A percentile compares a stretch with the other conserved stretches of the same genome.
These are phyloP conservation scores for Sinodicranocentrus sp. DNA, from an alignment of 2,888 invertebrate genomes.

Conservation along the genomic window DNA sequence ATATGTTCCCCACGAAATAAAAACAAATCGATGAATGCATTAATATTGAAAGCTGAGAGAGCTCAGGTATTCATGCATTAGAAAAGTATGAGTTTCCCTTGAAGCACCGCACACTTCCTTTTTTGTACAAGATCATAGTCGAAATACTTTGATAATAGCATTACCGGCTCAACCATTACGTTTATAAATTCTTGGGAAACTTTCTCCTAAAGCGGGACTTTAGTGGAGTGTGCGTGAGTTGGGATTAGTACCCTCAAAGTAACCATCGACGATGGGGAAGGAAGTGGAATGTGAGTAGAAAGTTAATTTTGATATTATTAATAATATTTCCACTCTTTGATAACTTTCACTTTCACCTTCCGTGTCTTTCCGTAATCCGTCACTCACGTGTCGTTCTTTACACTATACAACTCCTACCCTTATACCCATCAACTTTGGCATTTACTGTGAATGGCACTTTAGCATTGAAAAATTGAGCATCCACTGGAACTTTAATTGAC, in stretches of 20 bases:
- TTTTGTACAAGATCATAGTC: background rate
- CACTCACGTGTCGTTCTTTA: slow-evolving; percentile 4
- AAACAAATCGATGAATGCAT: slow-evolving; percentile 42
- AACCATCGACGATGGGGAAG: no score
- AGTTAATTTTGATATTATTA: slow-evolving; percentile 11
- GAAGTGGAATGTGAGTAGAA: background rate
- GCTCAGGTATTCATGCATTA: background rate
- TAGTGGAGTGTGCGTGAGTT: background rate
- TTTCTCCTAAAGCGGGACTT: background rate
- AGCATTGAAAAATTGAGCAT: no score
- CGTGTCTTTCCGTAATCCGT: background rate
- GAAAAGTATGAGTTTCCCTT: background rate
- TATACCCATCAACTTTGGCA: background rate
- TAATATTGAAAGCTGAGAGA: slow-evolving; percentile 38
- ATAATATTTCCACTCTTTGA: background rate
- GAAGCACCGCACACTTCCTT: background rate
- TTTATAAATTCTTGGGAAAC: background rate
- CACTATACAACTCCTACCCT: background rate
- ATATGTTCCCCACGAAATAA: slow-evolving; percentile 8
- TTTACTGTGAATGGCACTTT: no score
- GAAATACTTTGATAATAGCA: slow-evolving; percentile 4
- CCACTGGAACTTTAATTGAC: no score
- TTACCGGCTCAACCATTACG: background rate
- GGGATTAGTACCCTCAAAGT: no score
- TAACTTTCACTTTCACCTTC: background rate